These are phyloP conservation scores for Hermatobates lingyangjiaoensis DNA, from an alignment of 1,140 invertebrate species.

Conservation along the genomic window DNA sequence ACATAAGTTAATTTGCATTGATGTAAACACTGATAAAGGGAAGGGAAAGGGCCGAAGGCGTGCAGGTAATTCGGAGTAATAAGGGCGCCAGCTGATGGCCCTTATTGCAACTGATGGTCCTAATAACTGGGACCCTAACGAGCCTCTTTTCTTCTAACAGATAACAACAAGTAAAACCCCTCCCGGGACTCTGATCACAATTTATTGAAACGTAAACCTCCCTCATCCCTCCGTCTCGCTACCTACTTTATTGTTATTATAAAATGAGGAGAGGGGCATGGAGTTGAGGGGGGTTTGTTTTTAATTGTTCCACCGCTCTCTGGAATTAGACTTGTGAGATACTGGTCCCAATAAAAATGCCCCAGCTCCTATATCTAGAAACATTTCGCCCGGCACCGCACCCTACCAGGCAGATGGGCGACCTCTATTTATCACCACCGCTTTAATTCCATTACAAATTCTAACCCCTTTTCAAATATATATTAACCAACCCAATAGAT, in stretches of 20 bases:
- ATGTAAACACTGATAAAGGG: constrained; percentile 10
- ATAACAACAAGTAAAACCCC: constrained; percentile 9
- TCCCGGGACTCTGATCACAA: constrained; percentile 5
- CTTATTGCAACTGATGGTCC: constrained; percentile 6
- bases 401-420: no score
- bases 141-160: constrained; percentile 2
- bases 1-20: constrained; percentile 10
- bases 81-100: constrained; percentile 2
- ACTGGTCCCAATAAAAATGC: background rate
- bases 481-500: no score
- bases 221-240: background rate
- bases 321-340: constrained; percentile 6
- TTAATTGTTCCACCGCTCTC: constrained; percentile 5
- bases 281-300: background rate
- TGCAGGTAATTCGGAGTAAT: constrained; percentile 2
- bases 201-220: constrained; percentile 7
- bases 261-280: constrained; percentile 1
- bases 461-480: no score
- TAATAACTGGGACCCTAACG: constrained; percentile 7
- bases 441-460: no score
- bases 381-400: no score
- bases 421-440: no score
- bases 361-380: background rate
- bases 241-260: constrained; percentile 8
- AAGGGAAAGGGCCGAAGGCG: no score